Conservation (phyloP, 2,888 invertebrate species). For the Adelognathus sp. region DNA sequence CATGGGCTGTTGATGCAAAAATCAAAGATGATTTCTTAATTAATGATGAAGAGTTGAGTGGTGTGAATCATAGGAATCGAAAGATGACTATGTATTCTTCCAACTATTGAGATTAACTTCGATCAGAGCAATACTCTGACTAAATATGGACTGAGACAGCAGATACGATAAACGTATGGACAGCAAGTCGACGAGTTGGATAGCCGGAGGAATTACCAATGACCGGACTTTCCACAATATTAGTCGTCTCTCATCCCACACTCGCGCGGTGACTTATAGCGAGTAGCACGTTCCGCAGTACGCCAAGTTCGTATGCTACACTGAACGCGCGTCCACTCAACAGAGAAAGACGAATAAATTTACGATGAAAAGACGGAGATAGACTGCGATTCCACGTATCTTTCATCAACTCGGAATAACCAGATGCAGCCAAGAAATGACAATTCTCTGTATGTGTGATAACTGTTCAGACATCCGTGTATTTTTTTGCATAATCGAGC, state of each 20-base stretch:
- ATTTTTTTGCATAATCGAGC: neutral
- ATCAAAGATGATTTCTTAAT: neutral
- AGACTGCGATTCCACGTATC: conserved; percentile 45
- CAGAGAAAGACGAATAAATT: conserved; percentile 16
- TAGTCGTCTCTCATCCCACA: neutral
- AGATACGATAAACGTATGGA: too few species aligned
- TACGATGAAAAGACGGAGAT: neutral
- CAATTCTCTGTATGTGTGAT: neutral
- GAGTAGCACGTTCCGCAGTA: conserved; percentile 39
- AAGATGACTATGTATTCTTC: too few species aligned
- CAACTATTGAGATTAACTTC: too few species aligned
- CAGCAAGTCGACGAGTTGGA: too few species aligned
- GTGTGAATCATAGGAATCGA: too few species aligned
- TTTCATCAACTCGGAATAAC: conserved; percentile 52
- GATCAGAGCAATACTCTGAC: neutral
- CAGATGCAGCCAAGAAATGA: conserved; percentile 20
- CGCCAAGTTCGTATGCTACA: conserved; percentile 1
- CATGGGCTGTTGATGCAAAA: neutral
- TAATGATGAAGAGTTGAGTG: too few species aligned
- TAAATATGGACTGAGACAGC: neutral
- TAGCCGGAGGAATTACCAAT: conserved; percentile 41
- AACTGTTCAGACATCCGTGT: neutral
- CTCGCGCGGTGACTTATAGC: neutral
- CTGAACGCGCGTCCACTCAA: neutral
- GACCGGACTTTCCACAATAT: conserved; percentile 39